Conservation (phyloP, 1,140 invertebrate genomes). For the Whitmania pigra region DNA sequence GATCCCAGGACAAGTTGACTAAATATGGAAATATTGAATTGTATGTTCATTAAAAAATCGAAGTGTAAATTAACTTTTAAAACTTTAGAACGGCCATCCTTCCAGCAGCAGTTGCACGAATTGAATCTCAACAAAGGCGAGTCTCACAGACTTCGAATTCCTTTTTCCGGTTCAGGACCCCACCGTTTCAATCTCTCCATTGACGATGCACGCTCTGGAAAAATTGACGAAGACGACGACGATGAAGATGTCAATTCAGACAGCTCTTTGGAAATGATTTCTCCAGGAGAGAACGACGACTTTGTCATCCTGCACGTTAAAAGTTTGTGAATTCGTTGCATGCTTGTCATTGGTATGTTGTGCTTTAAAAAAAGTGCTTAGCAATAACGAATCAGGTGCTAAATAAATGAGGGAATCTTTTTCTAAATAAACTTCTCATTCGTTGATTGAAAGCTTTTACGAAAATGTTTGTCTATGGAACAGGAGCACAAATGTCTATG, state of each 20-base stretch:
- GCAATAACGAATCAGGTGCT: too few relatives aligned
- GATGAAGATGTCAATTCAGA: neutral
- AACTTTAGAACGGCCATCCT: neutral
- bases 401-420: too few relatives aligned
- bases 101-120: neutral
- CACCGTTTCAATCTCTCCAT: slow-evolving; percentile 9
- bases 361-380: too few relatives aligned
- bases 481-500: neutral
- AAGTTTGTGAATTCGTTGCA: neutral
- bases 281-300: neutral
- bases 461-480: neutral
- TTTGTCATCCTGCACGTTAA: slow-evolving; percentile 5
- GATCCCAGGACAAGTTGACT: too few relatives aligned
- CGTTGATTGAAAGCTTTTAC: neutral
- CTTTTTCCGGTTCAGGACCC: neutral
- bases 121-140: neutral
- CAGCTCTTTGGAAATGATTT: neutral
- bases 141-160: neutral
- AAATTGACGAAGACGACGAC: neutral
- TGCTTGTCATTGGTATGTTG: neutral
- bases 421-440: too few relatives aligned
- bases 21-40: too few relatives aligned
- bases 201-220: neutral
- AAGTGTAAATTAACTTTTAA: too few relatives aligned
- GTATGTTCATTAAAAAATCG: too few relatives aligned